These are phyloP conservation scores for Conchocele bisecta DNA, from an alignment of 2,888 invertebrate species.

Conservation along the genomic window DNA sequence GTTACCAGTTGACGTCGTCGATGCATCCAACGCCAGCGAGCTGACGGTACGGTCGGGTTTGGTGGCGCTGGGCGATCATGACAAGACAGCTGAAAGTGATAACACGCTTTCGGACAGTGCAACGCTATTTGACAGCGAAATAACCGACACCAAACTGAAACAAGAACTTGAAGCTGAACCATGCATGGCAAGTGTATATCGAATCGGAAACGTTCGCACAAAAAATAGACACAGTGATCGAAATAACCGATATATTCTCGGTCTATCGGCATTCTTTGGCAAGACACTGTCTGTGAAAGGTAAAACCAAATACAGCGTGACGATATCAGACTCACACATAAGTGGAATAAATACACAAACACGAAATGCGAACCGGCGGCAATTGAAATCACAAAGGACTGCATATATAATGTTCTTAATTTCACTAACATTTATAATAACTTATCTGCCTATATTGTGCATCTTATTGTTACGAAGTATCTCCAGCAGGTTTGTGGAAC, in stretches of 20 bases:
- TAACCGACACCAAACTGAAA: conserved; percentile 21
- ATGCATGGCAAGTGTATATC: neutral
- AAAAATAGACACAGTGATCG: no score
- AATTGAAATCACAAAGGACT: conserved; percentile 47
- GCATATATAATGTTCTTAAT: conserved; percentile 64
- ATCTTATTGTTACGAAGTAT: conserved; percentile 45
- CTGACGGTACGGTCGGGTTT: conserved; percentile 26
- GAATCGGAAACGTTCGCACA: neutral
- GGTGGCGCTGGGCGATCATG: neutral
- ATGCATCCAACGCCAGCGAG: conserved; percentile 17
- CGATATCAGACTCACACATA: no score
- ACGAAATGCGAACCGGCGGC: neutral
- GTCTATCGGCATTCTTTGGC: neutral
- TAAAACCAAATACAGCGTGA: neutral
- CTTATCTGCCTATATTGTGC: conserved; percentile 54
- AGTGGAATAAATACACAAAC: neutral
- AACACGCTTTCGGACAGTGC: conserved; percentile 38
- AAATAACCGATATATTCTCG: neutral
- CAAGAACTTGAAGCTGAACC: conserved; percentile 1
- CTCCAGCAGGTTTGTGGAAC: conserved; percentile 43
- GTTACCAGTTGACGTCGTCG: no score
- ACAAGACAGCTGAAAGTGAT: neutral
- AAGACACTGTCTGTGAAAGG: neutral
- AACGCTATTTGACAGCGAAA: conserved; percentile 26
- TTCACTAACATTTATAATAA: conserved; percentile 57